phyloP scores from a whole-genome alignment of 37 sponge, comb jelly and placozoan species.

The Agelas oroides region DNA sequence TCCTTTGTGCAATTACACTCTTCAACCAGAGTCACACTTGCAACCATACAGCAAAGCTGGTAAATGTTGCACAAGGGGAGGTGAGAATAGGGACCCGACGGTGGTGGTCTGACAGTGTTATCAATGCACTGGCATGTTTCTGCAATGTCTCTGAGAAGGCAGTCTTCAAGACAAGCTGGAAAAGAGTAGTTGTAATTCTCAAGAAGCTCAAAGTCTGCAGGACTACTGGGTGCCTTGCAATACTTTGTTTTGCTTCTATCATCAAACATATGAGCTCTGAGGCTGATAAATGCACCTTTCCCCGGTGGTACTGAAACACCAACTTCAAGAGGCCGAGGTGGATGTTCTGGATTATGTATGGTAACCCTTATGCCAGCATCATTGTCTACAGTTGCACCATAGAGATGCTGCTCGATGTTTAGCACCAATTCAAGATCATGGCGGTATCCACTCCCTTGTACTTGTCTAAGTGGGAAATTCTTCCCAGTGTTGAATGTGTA shows the following conservation, averaged over 20 bases:
- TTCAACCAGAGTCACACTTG: background rate
- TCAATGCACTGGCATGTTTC: conserved; percentile 14
- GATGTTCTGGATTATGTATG: conserved; percentile 3
- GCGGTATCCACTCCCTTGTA: conserved; percentile 17
- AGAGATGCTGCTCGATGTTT: conserved; percentile 30
- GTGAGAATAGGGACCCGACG: background rate
- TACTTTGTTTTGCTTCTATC: background rate
- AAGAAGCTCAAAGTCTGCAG: background rate
- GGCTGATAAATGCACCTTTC: conserved; percentile 14
- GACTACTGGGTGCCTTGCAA: background rate
- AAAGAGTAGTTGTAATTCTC: conserved; percentile 14
- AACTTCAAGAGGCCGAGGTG: background rate
- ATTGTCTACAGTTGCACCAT: background rate
- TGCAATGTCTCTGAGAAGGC: background rate
- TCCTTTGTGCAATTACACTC: background rate
- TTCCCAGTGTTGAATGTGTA: conserved; percentile 45
- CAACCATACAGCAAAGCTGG: conserved; percentile 16
- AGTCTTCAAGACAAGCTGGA: conserved; percentile 27
- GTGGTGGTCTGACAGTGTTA: background rate
- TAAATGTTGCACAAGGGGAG: background rate
- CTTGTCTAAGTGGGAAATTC: background rate
- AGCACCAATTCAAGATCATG: conserved; percentile 17
- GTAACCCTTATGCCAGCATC: conserved; percentile 16
- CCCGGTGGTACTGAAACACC: conserved; percentile 21
- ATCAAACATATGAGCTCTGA: background rate